phyloP scores from a whole-genome alignment of 64 coral and sea anemone genomes.

The Anthopleura sola region DNA sequence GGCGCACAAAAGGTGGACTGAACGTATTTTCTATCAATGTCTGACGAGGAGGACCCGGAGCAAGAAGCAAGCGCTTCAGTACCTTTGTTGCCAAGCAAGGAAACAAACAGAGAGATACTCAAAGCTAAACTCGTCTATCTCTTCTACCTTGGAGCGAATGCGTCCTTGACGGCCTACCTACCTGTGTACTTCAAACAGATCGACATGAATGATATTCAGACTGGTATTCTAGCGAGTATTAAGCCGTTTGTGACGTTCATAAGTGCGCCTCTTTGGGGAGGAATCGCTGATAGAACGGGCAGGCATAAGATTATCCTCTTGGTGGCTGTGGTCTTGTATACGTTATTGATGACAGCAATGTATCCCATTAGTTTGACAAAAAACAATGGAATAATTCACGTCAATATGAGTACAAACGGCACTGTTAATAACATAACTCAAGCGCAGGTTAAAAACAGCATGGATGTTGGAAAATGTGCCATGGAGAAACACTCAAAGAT shows the following conservation, averaged over 20 bases:
- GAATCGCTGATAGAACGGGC: constrained; percentile 9
- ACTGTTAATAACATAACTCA: too few relatives aligned
- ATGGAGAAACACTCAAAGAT: not conserved
- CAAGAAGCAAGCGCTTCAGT: not conserved
- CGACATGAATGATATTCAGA: constrained; percentile 11
- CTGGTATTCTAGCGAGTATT: constrained; percentile 20
- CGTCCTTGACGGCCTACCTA: not conserved
- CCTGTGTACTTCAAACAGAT: not conserved
- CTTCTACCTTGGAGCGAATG: not conserved
- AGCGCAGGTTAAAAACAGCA: not conserved
- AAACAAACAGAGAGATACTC: not conserved
- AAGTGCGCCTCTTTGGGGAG: constrained; percentile 33
- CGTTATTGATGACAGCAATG: not conserved
- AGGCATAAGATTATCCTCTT: constrained; percentile 19
- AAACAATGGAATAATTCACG: not conserved
- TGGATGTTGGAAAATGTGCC: not conserved
- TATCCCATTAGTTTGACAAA: not conserved
- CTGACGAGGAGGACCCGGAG: not conserved
- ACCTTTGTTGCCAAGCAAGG: not conserved
- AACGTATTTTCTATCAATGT: not conserved
- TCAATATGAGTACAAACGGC: not conserved
- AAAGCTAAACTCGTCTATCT: constrained; percentile 23
- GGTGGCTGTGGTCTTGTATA: not conserved
- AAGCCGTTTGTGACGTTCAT: constrained; percentile 15
- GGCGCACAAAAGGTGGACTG: too few relatives aligned